Base-by-base conservation (phyloP, 2,797 vertebrate species). In the Pitangus sulphuratus region DNA sequence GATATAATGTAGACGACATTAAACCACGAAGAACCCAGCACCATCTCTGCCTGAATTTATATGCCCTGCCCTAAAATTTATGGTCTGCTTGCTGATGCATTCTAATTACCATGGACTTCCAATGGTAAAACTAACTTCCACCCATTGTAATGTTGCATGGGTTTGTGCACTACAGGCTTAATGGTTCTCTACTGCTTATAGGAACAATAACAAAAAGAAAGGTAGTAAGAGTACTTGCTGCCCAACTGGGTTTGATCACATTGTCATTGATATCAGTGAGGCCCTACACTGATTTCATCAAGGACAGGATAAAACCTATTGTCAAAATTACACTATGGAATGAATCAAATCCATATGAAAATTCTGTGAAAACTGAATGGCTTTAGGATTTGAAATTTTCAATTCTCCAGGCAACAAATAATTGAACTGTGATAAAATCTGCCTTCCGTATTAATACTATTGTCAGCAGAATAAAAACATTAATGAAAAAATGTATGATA, bases 91-190 rank as follows among this genome's bases (percentile, higher is more conserved):
- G 93, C 45, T 90, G 79, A 94, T 44, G 71, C 50, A 10, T 91
- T 96, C 85, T 87, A 91, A 97, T 96, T 96, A 88, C 93, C 96
- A 93, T 60, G 70, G 88, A 54, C 42, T 94, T 91, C 93, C 4
- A 12, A 70, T 71, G 64, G 92, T 19, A 64, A 96, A 97, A 96
- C 93, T 94, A 97, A 92, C 82, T 77, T 95, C 45, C 37, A 80
- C 15, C 13, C 76, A 83, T 17, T 93, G 51, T 65, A 95, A 87
- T 89, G 89, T 91, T 88, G 70, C 33, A 77, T 18, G 62, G 70
- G 31, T 86, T 94, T 96, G 40, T 93, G 64, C 51, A 87, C 61
- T 92, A 70, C 47, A 92, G 87, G 76, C 70, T 84, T 61, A 87
- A 89, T 35, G 44, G 87, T 45, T 91, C 28, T 91, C 56, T 92